These are phyloP conservation scores for Cryptoprocta ferox DNA, from an alignment of 2,797 vertebrate species.

Conservation along the genomic window DNA sequence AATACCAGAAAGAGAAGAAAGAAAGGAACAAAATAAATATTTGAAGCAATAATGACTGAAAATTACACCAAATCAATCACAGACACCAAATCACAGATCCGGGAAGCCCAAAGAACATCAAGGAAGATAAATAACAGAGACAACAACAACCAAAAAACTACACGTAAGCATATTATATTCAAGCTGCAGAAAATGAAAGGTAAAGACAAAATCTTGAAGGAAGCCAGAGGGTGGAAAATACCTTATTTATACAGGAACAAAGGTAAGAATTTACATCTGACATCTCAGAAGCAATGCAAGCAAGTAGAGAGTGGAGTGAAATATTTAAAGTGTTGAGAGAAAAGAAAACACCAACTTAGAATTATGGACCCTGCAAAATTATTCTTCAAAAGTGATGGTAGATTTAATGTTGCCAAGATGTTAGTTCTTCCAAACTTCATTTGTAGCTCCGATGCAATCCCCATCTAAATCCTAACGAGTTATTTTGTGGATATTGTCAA, in stretches of 20 bases:
- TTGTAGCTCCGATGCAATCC: neutral
- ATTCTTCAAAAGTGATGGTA: neutral
- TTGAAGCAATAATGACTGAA: neutral
- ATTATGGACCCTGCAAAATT: neutral
- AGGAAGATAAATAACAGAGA: neutral
- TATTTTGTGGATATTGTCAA: neutral
- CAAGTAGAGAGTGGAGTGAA: neutral
- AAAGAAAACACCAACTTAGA: neutral
- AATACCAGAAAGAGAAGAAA: neutral
- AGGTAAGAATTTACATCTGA: neutral
- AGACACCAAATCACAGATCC: neutral
- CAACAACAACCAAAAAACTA: neutral
- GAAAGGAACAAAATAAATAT: neutral
- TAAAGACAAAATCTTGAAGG: neutral
- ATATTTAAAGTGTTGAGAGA: neutral
- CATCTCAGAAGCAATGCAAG: neutral
- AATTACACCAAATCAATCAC: neutral
- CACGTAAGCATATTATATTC: neutral
- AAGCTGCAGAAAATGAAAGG: slow-evolving; percentile 6
- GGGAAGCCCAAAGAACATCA: neutral
- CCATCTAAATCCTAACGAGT: neutral
- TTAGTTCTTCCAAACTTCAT: neutral
- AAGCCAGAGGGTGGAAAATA: neutral
- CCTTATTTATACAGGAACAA: neutral
- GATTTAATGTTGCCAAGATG: neutral